A percentile compares a stretch with the other conserved stretches of the same genome.
Evolutionary conservation across 2,888 invertebrate genomes (phyloP).

Genomic region (Philhelius pedissequus): DNA sequence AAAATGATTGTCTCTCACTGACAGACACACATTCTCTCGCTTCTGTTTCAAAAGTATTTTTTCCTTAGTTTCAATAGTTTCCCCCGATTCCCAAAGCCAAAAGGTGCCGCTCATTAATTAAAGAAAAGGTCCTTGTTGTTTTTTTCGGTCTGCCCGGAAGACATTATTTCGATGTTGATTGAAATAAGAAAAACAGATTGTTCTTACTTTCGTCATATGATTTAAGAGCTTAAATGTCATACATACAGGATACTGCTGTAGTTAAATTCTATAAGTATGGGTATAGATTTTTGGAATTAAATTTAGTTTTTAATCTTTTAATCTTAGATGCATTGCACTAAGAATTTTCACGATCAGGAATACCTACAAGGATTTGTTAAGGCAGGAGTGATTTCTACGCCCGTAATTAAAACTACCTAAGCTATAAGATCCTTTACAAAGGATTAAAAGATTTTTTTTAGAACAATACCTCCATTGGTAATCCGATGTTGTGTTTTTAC

Average conservation of each 20-base stretch:
- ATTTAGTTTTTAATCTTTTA: slow-evolving; percentile 12
- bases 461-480: slow-evolving; percentile 8
- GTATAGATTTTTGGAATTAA: neutral
- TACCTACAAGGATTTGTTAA: neutral
- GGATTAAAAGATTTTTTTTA: slow-evolving; percentile 28
- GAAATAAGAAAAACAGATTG: slow-evolving; percentile 33
- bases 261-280: neutral
- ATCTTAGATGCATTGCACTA: neutral
- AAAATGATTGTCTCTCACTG: slow-evolving; percentile 16
- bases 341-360: neutral
- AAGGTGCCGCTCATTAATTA: slow-evolving; percentile 40
- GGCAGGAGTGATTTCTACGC: slow-evolving; percentile 53
- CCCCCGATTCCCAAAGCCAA: neutral
- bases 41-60: slow-evolving; percentile 33
- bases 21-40: slow-evolving; percentile 25
- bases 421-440: slow-evolving; percentile 24
- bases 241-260: neutral
- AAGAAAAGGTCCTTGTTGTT: slow-evolving; percentile 7
- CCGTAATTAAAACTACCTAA: slow-evolving; percentile 49
- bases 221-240: slow-evolving; percentile 21
- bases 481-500: slow-evolving; percentile 4
- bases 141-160: slow-evolving; percentile 26
- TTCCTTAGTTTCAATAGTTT: neutral
- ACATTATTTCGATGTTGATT: slow-evolving; percentile 33
- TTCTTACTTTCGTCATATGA: neutral